Evolutionary conservation across 2,797 vertebrate species (phyloP).

Genomic region (Tragopan temminckii): DNA sequence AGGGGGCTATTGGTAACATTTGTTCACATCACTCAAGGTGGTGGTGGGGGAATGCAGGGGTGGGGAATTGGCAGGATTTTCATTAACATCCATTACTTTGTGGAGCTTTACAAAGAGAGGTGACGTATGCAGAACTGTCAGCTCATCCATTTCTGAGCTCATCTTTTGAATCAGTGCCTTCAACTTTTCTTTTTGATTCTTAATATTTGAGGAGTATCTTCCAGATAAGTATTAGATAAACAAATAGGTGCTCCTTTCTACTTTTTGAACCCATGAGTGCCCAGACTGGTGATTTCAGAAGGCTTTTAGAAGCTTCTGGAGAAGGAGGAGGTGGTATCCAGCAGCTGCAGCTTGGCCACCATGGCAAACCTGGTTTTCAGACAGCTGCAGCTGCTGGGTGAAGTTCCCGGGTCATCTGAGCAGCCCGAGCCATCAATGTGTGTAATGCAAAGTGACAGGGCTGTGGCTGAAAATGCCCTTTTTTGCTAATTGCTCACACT

Average conservation of each 20-base stretch:
- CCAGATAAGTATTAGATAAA: neutral
- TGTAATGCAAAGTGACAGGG: slow-evolving; percentile 20
- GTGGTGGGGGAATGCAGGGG: no score
- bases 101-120: neutral
- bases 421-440: neutral
- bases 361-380: neutral
- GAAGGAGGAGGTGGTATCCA: neutral
- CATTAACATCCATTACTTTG: slow-evolving; percentile 11
- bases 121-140: neutral
- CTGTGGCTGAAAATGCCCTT: slow-evolving; percentile 36
- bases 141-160: neutral
- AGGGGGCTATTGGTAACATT: slow-evolving; percentile 23
- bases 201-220: neutral
- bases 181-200: neutral
- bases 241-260: neutral
- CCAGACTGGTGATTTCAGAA: neutral
- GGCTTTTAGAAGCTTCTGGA: neutral
- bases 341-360: neutral
- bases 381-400: neutral
- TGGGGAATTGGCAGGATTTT: neutral
- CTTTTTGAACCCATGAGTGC: neutral
- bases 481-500: neutral
- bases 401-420: slow-evolving; percentile 18
- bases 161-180: neutral
- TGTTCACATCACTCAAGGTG: neutral